Conservation (phyloP, 2,113 vertebrate species). For the Bubo bubo region DNA sequence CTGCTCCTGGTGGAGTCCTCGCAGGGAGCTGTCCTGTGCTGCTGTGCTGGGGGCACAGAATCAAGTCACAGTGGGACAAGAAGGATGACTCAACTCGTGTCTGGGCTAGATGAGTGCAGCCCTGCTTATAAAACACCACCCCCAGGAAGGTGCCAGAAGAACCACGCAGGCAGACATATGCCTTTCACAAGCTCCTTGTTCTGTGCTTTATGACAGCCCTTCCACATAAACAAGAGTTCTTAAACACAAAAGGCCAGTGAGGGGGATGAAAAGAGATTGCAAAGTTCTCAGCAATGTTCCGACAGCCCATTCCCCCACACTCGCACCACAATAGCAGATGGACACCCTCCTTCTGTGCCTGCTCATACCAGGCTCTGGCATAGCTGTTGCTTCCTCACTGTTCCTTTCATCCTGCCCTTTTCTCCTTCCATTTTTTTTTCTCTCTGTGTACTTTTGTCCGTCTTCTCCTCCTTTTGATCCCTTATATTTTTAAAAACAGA, state of each 20-base stretch:
- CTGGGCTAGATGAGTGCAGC: neutral
- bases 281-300: neutral
- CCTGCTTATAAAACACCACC: neutral
- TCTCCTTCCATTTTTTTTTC: neutral
- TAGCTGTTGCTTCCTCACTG: neutral
- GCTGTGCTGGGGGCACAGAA: neutral
- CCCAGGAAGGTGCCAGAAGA: neutral
- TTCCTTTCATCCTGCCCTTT: neutral
- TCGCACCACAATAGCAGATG: neutral
- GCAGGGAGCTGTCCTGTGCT: neutral
- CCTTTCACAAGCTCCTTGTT: neutral
- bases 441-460: neutral
- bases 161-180: neutral
- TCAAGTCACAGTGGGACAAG: neutral
- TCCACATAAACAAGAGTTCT: neutral
- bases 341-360: neutral
- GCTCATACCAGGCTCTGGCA: neutral
- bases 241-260: neutral
- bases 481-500: neutral
- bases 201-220: neutral
- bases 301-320: neutral
- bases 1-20: neutral
- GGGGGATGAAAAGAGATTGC: neutral
- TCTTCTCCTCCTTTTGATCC: neutral
- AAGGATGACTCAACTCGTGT: neutral